Conservation (phyloP, 2,888 invertebrate species). For the Philhelius pedissequus region DNA sequence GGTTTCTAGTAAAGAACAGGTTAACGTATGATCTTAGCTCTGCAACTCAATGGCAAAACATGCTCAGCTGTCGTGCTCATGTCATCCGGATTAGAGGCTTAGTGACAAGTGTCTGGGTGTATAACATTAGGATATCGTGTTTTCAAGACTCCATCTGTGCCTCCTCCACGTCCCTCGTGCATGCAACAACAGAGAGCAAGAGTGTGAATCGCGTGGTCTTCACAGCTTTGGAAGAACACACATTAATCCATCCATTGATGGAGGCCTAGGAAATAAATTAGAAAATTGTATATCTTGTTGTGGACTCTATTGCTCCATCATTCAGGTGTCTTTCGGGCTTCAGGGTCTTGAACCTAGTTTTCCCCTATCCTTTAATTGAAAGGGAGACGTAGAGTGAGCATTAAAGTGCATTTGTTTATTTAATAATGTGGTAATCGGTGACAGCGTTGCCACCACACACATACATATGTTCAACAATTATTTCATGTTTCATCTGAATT, state of each 20-base stretch:
- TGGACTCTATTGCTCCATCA: constrained; percentile 55
- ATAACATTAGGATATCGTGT: constrained; percentile 68
- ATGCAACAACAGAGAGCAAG: background rate
- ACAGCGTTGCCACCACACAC: background rate
- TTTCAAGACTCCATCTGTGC: constrained; percentile 15
- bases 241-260: constrained; percentile 61
- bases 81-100: constrained; percentile 68
- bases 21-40: constrained; percentile 49
- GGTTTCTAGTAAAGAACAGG: constrained; percentile 36
- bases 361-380: constrained; percentile 30
- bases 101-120: constrained; percentile 69
- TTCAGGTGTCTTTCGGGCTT: constrained; percentile 39
- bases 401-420: constrained; percentile 48
- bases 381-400: background rate
- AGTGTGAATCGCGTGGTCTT: constrained; percentile 56
- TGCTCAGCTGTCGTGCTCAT: constrained; percentile 68
- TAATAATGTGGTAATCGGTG: background rate
- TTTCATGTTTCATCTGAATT: background rate
- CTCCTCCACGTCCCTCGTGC: background rate
- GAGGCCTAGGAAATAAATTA: constrained; percentile 51
- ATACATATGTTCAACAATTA: no score
- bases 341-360: background rate
- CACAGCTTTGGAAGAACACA: constrained; percentile 34
- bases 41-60: constrained; percentile 64
- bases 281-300: constrained; percentile 39